Conservation (phyloP, 2,888 invertebrate genomes). For the Platycheirus rosarum region DNA sequence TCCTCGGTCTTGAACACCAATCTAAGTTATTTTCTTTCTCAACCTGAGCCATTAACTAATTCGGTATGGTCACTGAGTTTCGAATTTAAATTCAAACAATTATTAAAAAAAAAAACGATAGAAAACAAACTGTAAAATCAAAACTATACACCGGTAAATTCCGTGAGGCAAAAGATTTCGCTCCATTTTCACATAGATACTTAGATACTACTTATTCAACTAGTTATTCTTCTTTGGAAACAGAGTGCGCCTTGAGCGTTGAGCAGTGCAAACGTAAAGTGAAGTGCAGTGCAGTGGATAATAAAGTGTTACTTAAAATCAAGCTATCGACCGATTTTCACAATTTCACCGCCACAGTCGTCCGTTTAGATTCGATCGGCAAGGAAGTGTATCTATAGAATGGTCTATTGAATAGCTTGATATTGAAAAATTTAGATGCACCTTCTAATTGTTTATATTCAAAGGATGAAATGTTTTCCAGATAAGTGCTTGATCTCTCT, state of each 20-base stretch:
- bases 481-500: not conserved
- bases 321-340: conserved; percentile 71
- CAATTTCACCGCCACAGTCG: conserved; percentile 72
- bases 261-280: conserved; percentile 36
- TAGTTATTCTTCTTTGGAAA: conserved; percentile 69
- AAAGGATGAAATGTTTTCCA: not conserved
- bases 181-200: conserved; percentile 70
- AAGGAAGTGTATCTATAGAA: conserved; percentile 49
- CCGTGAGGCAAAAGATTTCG: conserved; percentile 70
- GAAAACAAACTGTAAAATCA: conserved; percentile 70
- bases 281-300: conserved; percentile 70
- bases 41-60: conserved; percentile 28
- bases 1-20: conserved; percentile 2
- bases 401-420: conserved; percentile 8
- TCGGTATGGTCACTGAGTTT: conserved; percentile 65
- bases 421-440: conserved; percentile 2
- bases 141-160: conserved; percentile 73
- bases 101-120: conserved; percentile 44
- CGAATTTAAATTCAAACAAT: conserved; percentile 62
- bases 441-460: not conserved
- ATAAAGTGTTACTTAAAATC: conserved; percentile 73
- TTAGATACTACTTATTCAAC: too few species aligned
- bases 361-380: conserved; percentile 62
- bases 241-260: conserved; percentile 53
- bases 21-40: conserved; percentile 11